Evolutionary conservation across 2,113 vertebrate species (phyloP).

Genomic region (Helogale parvula): DNA sequence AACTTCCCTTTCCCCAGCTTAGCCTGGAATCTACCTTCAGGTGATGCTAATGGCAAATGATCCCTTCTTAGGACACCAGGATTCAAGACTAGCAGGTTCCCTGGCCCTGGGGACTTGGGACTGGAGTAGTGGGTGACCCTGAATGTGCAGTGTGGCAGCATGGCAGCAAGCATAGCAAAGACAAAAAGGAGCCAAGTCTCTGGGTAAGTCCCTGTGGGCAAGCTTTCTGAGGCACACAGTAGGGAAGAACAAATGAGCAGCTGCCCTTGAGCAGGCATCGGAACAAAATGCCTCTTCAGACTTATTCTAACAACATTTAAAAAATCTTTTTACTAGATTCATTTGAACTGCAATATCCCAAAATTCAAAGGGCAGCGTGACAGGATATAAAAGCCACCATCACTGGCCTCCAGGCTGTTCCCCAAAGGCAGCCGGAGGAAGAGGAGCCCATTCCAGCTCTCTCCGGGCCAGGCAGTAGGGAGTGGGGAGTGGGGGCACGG

Average conservation of each 20-base stretch:
- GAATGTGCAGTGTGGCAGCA: not conserved
- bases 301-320: not conserved
- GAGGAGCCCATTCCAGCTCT: not conserved
- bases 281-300: not conserved
- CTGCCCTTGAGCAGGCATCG: not conserved
- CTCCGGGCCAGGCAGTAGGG: too few relatives aligned
- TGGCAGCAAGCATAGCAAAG: not conserved
- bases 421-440: not conserved
- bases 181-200: not conserved
- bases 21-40: not conserved
- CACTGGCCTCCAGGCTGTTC: not conserved
- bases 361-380: not conserved
- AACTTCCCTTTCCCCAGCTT: not conserved
- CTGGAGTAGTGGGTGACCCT: not conserved
- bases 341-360: not conserved
- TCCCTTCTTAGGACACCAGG: not conserved
- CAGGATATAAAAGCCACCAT: not conserved
- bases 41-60: not conserved
- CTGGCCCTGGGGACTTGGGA: not conserved
- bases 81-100: not conserved
- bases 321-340: not conserved
- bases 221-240: not conserved
- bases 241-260: not conserved
- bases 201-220: not conserved
- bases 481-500: accelerated